Conservation (phyloP, 2,113 vertebrate genomes). For the Xiphophorus hellerii region DNA sequence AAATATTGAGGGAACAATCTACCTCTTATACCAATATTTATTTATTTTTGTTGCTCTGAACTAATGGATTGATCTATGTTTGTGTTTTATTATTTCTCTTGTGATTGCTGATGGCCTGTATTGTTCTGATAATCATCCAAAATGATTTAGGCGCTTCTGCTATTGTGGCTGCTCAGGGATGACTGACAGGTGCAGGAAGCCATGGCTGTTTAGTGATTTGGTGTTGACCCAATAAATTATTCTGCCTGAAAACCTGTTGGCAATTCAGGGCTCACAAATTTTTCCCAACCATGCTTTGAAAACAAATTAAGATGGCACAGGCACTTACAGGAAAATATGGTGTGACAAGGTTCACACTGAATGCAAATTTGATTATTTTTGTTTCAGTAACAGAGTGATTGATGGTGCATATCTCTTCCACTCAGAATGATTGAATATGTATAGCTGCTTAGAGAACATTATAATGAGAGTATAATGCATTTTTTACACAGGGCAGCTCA, state of each 20-base stretch:
- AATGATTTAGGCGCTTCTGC: constrained; percentile 8
- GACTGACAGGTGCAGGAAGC: constrained; percentile 39
- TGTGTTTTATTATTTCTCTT: constrained; percentile 7
- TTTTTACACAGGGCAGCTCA: neutral
- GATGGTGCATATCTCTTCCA: neutral
- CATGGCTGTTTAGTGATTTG: constrained; percentile 17
- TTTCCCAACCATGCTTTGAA: constrained; percentile 11
- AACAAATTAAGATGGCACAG: constrained; percentile 4
- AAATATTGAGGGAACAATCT: neutral
- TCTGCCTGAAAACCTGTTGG: constrained; percentile 21
- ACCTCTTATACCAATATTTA: neutral
- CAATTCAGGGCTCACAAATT: neutral
- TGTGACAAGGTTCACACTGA: neutral
- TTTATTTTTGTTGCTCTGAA: neutral
- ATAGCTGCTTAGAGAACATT: neutral
- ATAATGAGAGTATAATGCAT: neutral
- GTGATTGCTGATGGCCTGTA: constrained; percentile 11
- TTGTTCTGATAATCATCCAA: constrained; percentile 25
- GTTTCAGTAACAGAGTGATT: neutral
- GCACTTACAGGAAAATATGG: neutral
- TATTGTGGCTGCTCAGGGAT: constrained; percentile 1
- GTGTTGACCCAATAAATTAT: constrained; percentile 21
- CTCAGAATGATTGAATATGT: neutral
- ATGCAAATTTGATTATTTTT: neutral
- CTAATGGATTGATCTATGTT: constrained; percentile 1